phyloP scores from a whole-genome alignment of 92 coral and sea anemone species.

The Zoanthus gigantus region DNA sequence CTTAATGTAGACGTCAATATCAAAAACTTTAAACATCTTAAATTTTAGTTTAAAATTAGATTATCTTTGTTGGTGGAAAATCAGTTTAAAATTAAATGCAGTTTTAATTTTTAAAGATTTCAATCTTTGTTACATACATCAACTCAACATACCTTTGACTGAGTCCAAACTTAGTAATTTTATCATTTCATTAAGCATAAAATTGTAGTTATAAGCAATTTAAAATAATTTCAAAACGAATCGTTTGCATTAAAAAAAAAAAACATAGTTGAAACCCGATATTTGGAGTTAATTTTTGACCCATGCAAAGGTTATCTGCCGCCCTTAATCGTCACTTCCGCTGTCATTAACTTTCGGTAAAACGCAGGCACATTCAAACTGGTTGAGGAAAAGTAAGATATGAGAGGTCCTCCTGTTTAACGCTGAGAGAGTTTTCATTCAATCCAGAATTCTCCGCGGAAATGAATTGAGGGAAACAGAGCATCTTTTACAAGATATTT shows the following conservation, averaged over 20 bases:
- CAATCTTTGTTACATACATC: too few species aligned
- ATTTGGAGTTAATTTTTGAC: constrained; percentile 16
- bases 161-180: too few species aligned
- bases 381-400: not conserved
- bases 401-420: not conserved
- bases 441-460: not conserved
- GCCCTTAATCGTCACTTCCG: constrained; percentile 47
- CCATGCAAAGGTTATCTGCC: constrained; percentile 38
- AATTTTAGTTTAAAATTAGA: too few species aligned
- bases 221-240: not conserved
- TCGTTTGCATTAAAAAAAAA: not conserved
- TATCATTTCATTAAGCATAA: too few species aligned
- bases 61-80: too few species aligned
- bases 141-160: too few species aligned
- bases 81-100: too few species aligned
- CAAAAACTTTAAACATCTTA: too few species aligned
- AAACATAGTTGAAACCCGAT: not conserved
- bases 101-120: too few species aligned
- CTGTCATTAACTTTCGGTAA: constrained; percentile 19
- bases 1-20: too few species aligned
- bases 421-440: not conserved
- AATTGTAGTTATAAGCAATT: not conserved
- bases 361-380: constrained; percentile 13
- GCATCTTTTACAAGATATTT: not conserved
- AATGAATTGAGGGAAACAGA: not conserved